Base-by-base conservation (phyloP, 2,888 invertebrate genomes). In the Dyspetes luteomarginatus region DNA sequence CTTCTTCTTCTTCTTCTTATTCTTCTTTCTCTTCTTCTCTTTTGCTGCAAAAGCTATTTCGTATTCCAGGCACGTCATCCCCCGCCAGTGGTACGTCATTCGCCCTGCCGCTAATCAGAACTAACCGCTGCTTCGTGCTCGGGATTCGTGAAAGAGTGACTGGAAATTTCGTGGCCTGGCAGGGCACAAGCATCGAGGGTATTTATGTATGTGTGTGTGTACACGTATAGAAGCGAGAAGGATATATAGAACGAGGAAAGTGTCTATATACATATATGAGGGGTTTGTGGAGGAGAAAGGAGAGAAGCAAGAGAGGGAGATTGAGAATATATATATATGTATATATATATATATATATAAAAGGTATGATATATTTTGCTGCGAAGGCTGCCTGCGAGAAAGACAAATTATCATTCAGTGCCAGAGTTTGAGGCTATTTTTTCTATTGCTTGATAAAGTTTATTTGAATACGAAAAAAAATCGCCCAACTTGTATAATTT, bases 61-160 rank as follows among this genome's bases (percentile, higher is more conserved):
- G 89, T 88, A 92, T 92, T 91, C 91, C 84, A 85, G 87, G 86
- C 91, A 91, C 91, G 91, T 85, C 87, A 87, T 87, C 88, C 86
- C 87, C 85, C 86, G 88, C 86, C 90, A 91, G 90, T 91, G 91
- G 91, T 91, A 91, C 91, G 91, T 91, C 91, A 91, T 90, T 90
- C 91, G 91, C 87, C 87, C 89, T 85, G 88, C 87, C 89, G 91
- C 91, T 92, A 92, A 92, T 92, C 92, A 92, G 92, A 92, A 91
- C 91, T 92, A 92, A 92, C 91, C 89, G 92, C 87, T 88, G 88
- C 86, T 87, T 88, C 91, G 91, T 92, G 91, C 90, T 85, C 81
- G 74, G 91, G 89, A 88, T 92, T 84, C 86, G 72, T 81, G 80
- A 82, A 86, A 84, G 83, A 86, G 85, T 80, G 82, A 84, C 82